These are phyloP conservation scores for Bombus fervidus DNA, from an alignment of 1,140 invertebrate species.

Conservation along the genomic window DNA sequence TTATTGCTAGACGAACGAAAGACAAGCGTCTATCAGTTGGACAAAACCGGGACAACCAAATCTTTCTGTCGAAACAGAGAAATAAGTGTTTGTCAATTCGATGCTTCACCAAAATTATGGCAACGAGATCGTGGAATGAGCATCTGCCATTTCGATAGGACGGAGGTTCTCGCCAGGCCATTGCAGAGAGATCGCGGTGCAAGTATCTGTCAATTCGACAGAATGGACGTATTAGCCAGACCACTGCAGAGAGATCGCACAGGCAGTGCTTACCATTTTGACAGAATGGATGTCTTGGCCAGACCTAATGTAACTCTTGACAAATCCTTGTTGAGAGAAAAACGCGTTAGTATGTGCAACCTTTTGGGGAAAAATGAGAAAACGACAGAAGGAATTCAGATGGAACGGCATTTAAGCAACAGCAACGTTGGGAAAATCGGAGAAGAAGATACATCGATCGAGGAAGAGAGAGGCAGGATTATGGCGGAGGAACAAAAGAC, in stretches of 20 bases:
- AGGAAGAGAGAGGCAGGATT: not conserved
- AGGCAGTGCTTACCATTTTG: too few species aligned
- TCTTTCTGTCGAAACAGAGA: not conserved
- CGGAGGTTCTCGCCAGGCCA: too few species aligned
- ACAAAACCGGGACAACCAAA: constrained; percentile 54
- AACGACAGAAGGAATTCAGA: not conserved
- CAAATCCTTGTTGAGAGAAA: constrained; percentile 50
- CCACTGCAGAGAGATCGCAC: too few species aligned
- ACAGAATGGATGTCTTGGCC: too few species aligned
- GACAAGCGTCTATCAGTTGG: constrained; percentile 63
- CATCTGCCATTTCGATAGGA: too few species aligned
- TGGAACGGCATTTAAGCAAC: constrained; percentile 58
- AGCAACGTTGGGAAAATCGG: constrained; percentile 71
- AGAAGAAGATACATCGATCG: constrained; percentile 38
- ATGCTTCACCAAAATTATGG: too few species aligned
- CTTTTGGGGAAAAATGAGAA: constrained; percentile 64
- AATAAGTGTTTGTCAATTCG: too few species aligned
- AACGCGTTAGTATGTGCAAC: constrained; percentile 61
- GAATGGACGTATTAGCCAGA: too few species aligned
- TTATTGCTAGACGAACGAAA: constrained; percentile 56
- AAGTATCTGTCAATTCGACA: too few species aligned
- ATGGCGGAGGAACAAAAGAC: constrained; percentile 24
- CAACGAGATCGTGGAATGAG: too few species aligned
- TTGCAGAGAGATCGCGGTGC: too few species aligned
- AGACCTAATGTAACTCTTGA: constrained; percentile 48